Percentiles rank a stretch among this genome's conserved stretches.
phyloP scores from a whole-genome alignment of 2,113 vertebrate species.

The Patagioenas fasciata region DNA sequence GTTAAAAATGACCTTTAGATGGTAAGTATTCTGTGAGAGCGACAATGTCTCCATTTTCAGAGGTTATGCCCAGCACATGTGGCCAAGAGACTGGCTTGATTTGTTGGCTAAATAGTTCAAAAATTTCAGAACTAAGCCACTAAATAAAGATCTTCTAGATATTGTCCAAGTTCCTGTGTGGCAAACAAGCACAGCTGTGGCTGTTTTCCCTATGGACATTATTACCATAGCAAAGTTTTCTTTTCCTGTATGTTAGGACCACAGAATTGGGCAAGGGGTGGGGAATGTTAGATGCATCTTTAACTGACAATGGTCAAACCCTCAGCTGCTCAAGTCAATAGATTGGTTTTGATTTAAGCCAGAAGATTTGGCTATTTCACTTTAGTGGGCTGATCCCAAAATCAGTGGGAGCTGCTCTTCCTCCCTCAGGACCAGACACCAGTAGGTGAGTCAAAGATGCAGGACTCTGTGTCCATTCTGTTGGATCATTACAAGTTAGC shows the following conservation, averaged over 20 bases:
- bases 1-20: not conserved
- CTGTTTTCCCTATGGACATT: not conserved
- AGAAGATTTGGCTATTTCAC: not conserved
- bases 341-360: not conserved
- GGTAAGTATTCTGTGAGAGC: not conserved
- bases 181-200: not conserved
- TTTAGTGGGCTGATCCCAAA: not conserved
- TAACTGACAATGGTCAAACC: not conserved
- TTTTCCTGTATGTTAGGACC: not conserved
- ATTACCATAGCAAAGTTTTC: not conserved
- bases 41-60: not conserved
- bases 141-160: not conserved
- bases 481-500: not conserved
- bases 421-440: constrained; percentile 4
- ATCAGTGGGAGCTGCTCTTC: not conserved
- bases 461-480: not conserved
- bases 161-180: not conserved
- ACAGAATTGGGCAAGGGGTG: not conserved
- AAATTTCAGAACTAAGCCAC: not conserved
- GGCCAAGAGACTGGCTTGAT: not conserved
- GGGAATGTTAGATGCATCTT: not conserved
- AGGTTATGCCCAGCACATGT: not conserved
- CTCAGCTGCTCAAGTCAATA: not conserved
- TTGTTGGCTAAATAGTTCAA: not conserved
- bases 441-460: not conserved